Percentiles rank a stretch among this genome's conserved stretches.
These are phyloP conservation scores for Thymelicus lineola DNA, from an alignment of 2,888 invertebrate species.

Conservation along the genomic window DNA sequence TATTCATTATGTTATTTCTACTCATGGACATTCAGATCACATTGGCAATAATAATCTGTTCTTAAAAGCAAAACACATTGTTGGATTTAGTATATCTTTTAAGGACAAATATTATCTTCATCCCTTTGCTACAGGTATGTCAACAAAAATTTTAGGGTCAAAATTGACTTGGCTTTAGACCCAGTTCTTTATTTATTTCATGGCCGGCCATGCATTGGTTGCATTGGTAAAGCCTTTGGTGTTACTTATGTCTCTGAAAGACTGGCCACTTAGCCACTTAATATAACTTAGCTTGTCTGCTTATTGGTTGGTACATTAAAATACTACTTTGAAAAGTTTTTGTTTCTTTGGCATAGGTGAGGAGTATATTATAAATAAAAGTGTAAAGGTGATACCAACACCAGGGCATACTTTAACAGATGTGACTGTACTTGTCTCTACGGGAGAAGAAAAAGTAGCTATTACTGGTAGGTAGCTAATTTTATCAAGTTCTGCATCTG, in stretches of 20 bases:
- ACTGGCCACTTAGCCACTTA: not conserved
- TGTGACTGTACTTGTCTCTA: slow-evolving; percentile 92
- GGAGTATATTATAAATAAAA: slow-evolving; percentile 87
- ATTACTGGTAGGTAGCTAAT: slow-evolving; percentile 85
- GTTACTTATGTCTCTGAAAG: not conserved
- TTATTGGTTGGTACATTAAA: too few species aligned
- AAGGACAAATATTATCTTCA: slow-evolving; percentile 89
- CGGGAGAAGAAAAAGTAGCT: slow-evolving; percentile 85
- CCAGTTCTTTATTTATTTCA: too few species aligned
- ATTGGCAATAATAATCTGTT: slow-evolving; percentile 97
- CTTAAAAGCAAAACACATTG: slow-evolving; percentile 92
- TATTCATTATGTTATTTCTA: slow-evolving; percentile 91
- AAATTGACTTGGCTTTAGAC: too few species aligned
- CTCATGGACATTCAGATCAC: slow-evolving; percentile 98
- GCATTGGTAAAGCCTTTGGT: too few species aligned
- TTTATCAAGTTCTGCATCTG: not conserved
- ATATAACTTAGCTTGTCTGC: too few species aligned
- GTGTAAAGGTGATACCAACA: slow-evolving; percentile 90
- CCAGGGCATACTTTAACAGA: slow-evolving; percentile 97
- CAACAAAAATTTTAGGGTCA: too few species aligned
- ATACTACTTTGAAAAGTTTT: too few species aligned
- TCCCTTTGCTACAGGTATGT: slow-evolving; percentile 87
- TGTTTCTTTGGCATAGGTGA: slow-evolving; percentile 65
- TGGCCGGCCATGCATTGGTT: too few species aligned
- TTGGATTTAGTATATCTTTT: slow-evolving; percentile 91